These are phyloP conservation scores for Todiramphus chloris DNA, from an alignment of 2,113 vertebrate species.

Conservation along the genomic window DNA sequence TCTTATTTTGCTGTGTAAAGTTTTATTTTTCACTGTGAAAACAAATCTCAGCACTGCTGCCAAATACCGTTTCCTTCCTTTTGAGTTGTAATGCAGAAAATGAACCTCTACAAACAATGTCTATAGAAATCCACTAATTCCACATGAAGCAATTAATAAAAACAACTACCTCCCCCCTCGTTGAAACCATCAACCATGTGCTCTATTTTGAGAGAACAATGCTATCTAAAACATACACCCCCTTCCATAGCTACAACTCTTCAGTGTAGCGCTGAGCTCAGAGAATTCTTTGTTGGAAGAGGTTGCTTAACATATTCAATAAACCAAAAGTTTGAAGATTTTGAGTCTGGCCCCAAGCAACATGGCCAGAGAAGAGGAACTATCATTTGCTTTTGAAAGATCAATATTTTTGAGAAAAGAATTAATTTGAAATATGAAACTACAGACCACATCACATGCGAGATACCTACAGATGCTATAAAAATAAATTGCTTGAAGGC, in stretches of 20 bases:
- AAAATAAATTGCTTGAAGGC: not conserved
- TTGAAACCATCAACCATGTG: not conserved
- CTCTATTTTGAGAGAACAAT: conserved; percentile 64
- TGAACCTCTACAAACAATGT: conserved; percentile 60
- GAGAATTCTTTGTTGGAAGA: not conserved
- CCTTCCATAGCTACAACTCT: not conserved
- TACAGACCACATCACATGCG: not conserved
- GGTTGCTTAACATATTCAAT: not conserved
- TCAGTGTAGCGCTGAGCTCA: not conserved
- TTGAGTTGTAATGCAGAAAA: conserved; percentile 49
- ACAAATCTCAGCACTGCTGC: conserved; percentile 34
- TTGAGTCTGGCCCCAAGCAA: not conserved
- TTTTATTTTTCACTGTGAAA: conserved; percentile 42
- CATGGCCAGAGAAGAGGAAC: not conserved
- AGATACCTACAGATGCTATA: not conserved
- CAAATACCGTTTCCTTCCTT: conserved; percentile 50
- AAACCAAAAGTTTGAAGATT: not conserved
- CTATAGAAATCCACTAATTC: conserved; percentile 53
- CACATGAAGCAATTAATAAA: conserved; percentile 46
- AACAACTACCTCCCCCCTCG: not conserved
- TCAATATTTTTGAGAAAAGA: not conserved
- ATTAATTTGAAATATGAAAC: not conserved
- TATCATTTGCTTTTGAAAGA: not conserved
- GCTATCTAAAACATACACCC: conserved; percentile 1
- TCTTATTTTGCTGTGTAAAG: not conserved